A percentile compares a stretch with the other conserved stretches of the same genome.
Evolutionary conservation across 1,140 invertebrate species (phyloP).

Genomic region (Ips typographus): DNA sequence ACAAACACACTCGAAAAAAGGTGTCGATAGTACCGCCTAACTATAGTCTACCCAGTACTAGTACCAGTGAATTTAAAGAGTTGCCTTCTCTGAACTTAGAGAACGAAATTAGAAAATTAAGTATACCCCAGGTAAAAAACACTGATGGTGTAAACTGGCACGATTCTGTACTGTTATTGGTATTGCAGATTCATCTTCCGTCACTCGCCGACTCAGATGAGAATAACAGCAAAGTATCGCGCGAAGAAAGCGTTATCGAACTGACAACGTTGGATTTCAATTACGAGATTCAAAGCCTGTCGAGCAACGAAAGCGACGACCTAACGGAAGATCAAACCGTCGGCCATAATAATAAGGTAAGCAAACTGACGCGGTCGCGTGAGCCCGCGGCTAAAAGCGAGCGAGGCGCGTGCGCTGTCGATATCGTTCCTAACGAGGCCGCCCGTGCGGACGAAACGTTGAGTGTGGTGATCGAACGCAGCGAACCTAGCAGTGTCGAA

Average conservation of each 20-base stretch:
- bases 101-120: slow-evolving; percentile 32
- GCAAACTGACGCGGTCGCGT: slow-evolving; percentile 46
- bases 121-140: slow-evolving; percentile 32
- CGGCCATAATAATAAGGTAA: not conserved
- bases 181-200: slow-evolving; percentile 35
- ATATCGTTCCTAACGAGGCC: not conserved
- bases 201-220: slow-evolving; percentile 46
- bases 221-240: slow-evolving; percentile 33
- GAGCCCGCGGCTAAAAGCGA: slow-evolving; percentile 42
- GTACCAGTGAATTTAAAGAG: slow-evolving; percentile 43
- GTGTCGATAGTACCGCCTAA: slow-evolving; percentile 51
- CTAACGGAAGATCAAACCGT: slow-evolving; percentile 36
- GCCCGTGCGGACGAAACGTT: slow-evolving; percentile 38
- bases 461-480: slow-evolving; percentile 46
- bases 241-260: slow-evolving; percentile 51
- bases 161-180: not conserved
- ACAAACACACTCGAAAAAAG: slow-evolving; percentile 45
- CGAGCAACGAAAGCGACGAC: slow-evolving; percentile 49
- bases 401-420: slow-evolving; percentile 3
- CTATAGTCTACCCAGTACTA: slow-evolving; percentile 47
- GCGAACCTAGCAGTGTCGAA: slow-evolving; percentile 13
- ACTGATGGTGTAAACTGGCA: no score
- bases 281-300: slow-evolving; percentile 52
- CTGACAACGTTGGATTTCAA: slow-evolving; percentile 50
- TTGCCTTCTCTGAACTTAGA: slow-evolving; percentile 39